Conservation (phyloP, 2,797 vertebrate species). For the Liparis tanakae region DNA sequence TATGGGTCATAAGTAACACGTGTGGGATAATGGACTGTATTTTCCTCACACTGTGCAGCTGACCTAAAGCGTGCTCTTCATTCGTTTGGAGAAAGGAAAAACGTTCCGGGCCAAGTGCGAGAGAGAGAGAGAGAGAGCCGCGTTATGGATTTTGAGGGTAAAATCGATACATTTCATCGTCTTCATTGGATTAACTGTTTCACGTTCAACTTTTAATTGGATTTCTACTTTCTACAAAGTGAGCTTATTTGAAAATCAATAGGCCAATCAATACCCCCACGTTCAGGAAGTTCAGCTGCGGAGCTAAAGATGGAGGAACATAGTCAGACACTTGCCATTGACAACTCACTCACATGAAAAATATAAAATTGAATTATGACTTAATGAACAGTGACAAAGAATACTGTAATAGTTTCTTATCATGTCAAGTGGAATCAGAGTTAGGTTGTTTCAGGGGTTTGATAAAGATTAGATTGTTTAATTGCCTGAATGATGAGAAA, state of each 20-base stretch:
- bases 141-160: constrained; percentile 78
- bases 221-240: constrained; percentile 80
- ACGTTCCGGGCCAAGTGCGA: constrained; percentile 4
- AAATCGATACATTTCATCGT: constrained; percentile 78
- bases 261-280: constrained; percentile 75
- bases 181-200: constrained; percentile 83
- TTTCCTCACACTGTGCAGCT: background rate
- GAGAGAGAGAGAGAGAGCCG: constrained; percentile 6
- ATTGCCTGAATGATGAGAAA: constrained; percentile 3
- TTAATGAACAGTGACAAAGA: background rate
- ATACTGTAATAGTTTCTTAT: background rate
- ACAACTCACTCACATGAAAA: background rate
- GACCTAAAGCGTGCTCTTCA: background rate
- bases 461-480: background rate
- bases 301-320: constrained; percentile 37
- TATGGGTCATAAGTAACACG: background rate
- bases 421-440: background rate
- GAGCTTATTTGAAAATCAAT: constrained; percentile 83
- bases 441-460: background rate
- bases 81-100: constrained; percentile 48
- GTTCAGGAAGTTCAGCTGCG: constrained; percentile 65
- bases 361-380: constrained; percentile 21
- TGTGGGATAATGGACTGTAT: background rate
- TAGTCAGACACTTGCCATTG: constrained; percentile 57
- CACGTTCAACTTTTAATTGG: constrained; percentile 81